Evolutionary conservation across 35 echinoderm and acorn worm species (phyloP).

Genomic region (Nesometra sesokonis): DNA sequence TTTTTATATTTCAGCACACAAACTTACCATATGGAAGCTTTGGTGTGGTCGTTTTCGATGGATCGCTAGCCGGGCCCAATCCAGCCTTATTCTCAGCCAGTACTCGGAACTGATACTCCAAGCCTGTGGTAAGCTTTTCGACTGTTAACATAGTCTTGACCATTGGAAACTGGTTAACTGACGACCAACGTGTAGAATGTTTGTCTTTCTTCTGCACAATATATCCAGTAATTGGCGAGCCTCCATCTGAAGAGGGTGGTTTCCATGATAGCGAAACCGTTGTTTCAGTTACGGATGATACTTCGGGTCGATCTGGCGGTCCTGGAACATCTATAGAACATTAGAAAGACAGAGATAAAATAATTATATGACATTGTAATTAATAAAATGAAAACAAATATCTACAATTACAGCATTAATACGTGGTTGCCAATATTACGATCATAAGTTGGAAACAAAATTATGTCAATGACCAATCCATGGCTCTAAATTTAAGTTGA

Average conservation of each 20-base stretch:
- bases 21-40: slow-evolving; percentile 52
- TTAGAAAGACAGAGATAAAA: too few species aligned
- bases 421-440: too few species aligned
- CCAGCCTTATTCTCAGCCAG: slow-evolving; percentile 42
- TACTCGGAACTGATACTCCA: slow-evolving; percentile 38
- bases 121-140: not conserved
- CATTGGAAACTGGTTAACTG: slow-evolving; percentile 21
- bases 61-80: slow-evolving; percentile 9
- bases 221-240: slow-evolving; percentile 41
- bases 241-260: slow-evolving; percentile 44
- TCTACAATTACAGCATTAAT: too few species aligned
- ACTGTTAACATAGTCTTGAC: not conserved
- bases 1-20: not conserved
- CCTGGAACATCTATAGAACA: slow-evolving; percentile 34
- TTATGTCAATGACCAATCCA: too few species aligned
- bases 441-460: too few species aligned
- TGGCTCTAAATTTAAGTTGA: too few species aligned
- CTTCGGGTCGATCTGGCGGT: slow-evolving; percentile 34
- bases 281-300: slow-evolving; percentile 38
- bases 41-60: slow-evolving; percentile 10
- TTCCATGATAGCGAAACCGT: slow-evolving; percentile 32
- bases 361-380: too few species aligned
- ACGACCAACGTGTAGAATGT: slow-evolving; percentile 33
- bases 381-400: too few species aligned
- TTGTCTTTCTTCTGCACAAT: slow-evolving; percentile 53